Evolutionary conservation across 2,113 vertebrate genomes (phyloP).

Genomic region (Centrocercus urophasianus): DNA sequence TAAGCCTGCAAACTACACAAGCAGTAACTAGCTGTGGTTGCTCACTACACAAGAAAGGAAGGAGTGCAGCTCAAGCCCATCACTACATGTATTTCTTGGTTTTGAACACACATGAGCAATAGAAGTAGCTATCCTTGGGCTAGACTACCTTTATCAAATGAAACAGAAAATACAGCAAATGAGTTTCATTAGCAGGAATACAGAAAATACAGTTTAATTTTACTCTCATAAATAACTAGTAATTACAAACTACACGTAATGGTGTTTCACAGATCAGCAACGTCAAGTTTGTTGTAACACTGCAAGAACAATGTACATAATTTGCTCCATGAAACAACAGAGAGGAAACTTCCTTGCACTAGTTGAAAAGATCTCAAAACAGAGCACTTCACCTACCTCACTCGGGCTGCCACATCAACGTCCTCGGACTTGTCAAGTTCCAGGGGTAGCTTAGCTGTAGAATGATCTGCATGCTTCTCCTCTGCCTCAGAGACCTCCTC

Average conservation of each 20-base stretch:
- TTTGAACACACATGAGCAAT: neutral
- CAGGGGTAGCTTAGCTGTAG: neutral
- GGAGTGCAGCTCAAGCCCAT: neutral
- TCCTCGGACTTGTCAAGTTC: slow-evolving; percentile 72
- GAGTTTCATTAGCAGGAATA: neutral
- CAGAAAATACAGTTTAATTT: neutral
- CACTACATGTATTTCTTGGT: neutral
- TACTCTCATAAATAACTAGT: neutral
- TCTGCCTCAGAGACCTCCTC: slow-evolving; percentile 34
- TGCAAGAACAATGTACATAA: neutral
- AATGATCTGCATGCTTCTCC: slow-evolving; percentile 18
- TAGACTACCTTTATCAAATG: neutral
- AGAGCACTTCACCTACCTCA: slow-evolving; percentile 67
- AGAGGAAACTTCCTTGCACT: neutral
- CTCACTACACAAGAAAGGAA: neutral
- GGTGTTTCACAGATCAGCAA: neutral
- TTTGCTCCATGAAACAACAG: neutral
- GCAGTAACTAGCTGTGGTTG: neutral
- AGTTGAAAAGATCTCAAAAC: neutral
- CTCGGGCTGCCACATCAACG: neutral
- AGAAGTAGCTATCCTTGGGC: neutral
- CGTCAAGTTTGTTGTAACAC: neutral
- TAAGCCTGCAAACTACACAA: slow-evolving; percentile 27
- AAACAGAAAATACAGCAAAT: neutral
- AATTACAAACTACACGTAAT: neutral